Evolutionary conservation across 1,140 invertebrate genomes (phyloP), one percentile per base, ranked within the genome.

Genomic region (Lordiphosa collinella): DNA sequence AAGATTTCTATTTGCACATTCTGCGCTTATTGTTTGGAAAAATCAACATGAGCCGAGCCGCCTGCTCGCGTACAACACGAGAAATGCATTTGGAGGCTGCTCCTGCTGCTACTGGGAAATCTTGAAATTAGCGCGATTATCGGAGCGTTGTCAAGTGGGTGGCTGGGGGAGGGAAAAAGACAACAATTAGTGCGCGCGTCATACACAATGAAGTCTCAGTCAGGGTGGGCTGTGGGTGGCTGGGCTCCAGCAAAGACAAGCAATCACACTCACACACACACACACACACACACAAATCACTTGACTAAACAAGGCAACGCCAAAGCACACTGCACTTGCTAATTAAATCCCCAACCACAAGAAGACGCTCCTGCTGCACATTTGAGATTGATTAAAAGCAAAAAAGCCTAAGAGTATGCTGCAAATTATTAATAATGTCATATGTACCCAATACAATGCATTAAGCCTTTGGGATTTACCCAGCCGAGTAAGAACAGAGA

Each of bases 111-210:
- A 82, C 69, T 86, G 82, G 82, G 82, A 86, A 86, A 86, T 86
- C 82, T 86, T 86, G 75, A 86, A 86, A 86, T 86, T 86, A 86
- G 82, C 82, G 72, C 82, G 82, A 86, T 86, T 86, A 86, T 80
- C 79, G 79, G 68, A 84, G 78, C 78, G 78, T 86, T 86, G 80
- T 62, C 52, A 63, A 76, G 78, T 62, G 72, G 54, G 52, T 37
- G 55, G 43, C 50, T 25, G 11, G 36, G 37, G 34, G 22, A 51
- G 34, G 53, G 63, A 35, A 41, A 67, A 59, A 59, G 64, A 54
- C 65, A 59, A 71, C 75, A 79, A 79, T 70, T 79, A 69, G 55
- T 68, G 56, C 55, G 64, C 43, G 48, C 43, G 18, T 49, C 48
- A 55, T 54, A 74, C 48, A 60, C 60, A 59, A 63, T 59, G 65